These are phyloP conservation scores for Sialis fuliginosa DNA, from an alignment of 2,888 invertebrate genomes.

Conservation along the genomic window DNA sequence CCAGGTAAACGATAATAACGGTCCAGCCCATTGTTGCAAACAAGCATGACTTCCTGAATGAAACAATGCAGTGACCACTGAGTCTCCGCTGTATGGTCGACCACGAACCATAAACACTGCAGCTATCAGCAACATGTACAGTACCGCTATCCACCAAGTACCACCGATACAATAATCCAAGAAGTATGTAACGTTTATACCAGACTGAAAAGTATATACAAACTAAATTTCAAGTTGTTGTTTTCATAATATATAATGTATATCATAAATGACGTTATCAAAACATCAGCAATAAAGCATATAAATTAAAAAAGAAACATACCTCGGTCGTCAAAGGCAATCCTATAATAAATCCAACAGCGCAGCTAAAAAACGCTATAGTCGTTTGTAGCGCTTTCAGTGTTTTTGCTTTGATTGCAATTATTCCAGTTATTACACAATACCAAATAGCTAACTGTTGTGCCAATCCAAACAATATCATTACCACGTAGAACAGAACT, in stretches of 20 bases:
- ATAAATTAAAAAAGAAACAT: slow-evolving; percentile 16
- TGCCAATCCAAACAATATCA: slow-evolving; percentile 73
- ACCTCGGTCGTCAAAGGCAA: slow-evolving; percentile 77
- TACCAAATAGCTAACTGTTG: slow-evolving; percentile 86
- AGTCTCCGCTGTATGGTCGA: slow-evolving; percentile 68
- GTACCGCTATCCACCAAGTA: slow-evolving; percentile 70
- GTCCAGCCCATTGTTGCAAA: slow-evolving; percentile 39
- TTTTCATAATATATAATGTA: not conserved
- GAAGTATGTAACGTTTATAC: slow-evolving; percentile 67
- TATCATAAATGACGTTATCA: not conserved
- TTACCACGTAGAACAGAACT: slow-evolving; percentile 65
- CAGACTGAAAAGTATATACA: slow-evolving; percentile 33
- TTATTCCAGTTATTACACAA: slow-evolving; percentile 69
- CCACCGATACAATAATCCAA: slow-evolving; percentile 71
- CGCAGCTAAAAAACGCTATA: slow-evolving; percentile 68
- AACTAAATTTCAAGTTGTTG: not conserved
- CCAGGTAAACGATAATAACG: slow-evolving; percentile 69
- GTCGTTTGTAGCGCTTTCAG: slow-evolving; percentile 65
- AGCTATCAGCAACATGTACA: slow-evolving; percentile 57
- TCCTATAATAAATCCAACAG: slow-evolving; percentile 66
- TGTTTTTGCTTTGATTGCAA: slow-evolving; percentile 56
- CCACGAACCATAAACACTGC: slow-evolving; percentile 79
- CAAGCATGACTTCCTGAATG: slow-evolving; percentile 28
- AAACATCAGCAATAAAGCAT: not conserved
- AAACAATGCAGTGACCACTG: slow-evolving; percentile 41